phyloP scores from a whole-genome alignment of 2,797 vertebrate species.

The Rhinichthys osculus region DNA sequence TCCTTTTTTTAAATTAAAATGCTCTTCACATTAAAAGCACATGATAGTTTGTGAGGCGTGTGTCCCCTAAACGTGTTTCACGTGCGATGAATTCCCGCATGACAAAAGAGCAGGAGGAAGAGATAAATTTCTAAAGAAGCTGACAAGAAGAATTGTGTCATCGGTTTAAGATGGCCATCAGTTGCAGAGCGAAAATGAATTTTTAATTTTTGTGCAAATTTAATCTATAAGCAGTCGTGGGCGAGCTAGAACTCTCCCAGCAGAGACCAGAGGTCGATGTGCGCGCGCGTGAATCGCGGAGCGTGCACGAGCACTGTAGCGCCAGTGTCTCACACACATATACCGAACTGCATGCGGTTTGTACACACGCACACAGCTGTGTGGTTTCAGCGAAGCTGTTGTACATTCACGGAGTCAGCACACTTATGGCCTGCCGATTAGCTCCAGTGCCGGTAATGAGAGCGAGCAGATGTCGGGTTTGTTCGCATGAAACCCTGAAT shows the following conservation, averaged over 20 bases:
- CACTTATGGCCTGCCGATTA: slow-evolving; percentile 77
- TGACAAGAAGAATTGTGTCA: slow-evolving; percentile 60
- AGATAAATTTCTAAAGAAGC: slow-evolving; percentile 47
- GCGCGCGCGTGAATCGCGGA: slow-evolving; percentile 72
- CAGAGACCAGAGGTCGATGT: slow-evolving; percentile 54
- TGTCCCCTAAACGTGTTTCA: not conserved
- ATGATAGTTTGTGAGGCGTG: not conserved
- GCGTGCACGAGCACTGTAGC: slow-evolving; percentile 67
- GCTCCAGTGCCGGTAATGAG: slow-evolving; percentile 79
- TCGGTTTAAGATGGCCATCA: slow-evolving; percentile 73
- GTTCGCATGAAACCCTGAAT: slow-evolving; percentile 68
- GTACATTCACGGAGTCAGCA: slow-evolving; percentile 76
- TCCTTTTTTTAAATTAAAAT: not conserved
- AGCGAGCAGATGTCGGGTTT: slow-evolving; percentile 80
- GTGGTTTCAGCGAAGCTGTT: slow-evolving; percentile 74
- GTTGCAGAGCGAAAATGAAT: slow-evolving; percentile 73
- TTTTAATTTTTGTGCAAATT: slow-evolving; percentile 80
- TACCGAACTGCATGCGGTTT: slow-evolving; percentile 19
- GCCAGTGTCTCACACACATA: slow-evolving; percentile 24
- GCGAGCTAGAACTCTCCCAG: slow-evolving; percentile 60
- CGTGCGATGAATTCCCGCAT: not conserved
- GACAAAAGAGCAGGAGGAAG: slow-evolving; percentile 16
- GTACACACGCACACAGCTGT: slow-evolving; percentile 69
- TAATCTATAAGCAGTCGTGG: slow-evolving; percentile 68
- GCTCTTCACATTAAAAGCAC: not conserved